These are phyloP conservation scores for Mamestra brassicae DNA, from an alignment of 2,888 invertebrate genomes.

Conservation along the genomic window DNA sequence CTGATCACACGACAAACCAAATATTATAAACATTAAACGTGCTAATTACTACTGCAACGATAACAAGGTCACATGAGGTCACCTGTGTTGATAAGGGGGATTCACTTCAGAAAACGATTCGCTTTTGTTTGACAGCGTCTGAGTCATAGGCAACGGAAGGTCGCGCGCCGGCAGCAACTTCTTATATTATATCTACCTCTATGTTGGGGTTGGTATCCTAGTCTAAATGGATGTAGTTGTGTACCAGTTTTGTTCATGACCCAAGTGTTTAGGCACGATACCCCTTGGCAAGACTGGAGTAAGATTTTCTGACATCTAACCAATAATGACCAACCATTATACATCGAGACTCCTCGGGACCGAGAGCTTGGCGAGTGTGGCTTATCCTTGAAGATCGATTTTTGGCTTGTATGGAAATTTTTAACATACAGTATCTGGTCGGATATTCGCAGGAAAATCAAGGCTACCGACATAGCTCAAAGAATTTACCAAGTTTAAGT, in stretches of 20 bases:
- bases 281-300: not conserved
- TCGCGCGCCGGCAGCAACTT: not conserved
- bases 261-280: too few species aligned
- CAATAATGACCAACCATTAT: too few species aligned
- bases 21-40: not conserved
- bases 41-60: conserved; percentile 31
- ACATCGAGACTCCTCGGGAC: too few species aligned
- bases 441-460: too few species aligned
- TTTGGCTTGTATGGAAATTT: too few species aligned
- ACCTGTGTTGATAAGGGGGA: conserved; percentile 38
- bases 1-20: not conserved
- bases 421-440: too few species aligned
- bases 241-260: not conserved
- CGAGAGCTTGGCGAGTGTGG: too few species aligned
- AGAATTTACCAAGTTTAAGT: too few species aligned
- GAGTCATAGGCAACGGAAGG: not conserved
- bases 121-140: conserved; percentile 1
- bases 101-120: conserved; percentile 11
- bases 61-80: conserved; percentile 29
- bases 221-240: not conserved
- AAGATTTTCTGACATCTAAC: too few species aligned
- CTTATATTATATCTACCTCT: too few species aligned
- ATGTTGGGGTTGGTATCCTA: not conserved
- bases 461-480: too few species aligned
- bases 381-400: too few species aligned